Base-by-base conservation (phyloP, 2,113 vertebrate genomes). In the Melanocharis versteri region DNA sequence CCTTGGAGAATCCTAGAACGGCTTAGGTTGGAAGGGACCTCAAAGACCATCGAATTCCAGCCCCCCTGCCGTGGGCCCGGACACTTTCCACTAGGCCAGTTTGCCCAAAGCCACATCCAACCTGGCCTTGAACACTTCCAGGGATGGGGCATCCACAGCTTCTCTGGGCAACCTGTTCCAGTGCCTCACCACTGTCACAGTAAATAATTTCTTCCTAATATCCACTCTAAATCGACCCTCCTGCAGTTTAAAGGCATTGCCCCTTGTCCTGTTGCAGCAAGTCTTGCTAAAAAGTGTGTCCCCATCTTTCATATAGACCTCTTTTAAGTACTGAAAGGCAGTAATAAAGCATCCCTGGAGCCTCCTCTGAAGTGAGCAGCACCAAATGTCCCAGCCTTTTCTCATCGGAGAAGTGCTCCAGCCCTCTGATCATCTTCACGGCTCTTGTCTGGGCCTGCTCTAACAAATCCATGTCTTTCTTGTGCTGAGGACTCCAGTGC, bases 171-270 rank as follows among this genome's bases (percentile, higher is more conserved):
- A 10, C 13, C 23, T 60, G 11, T 58, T 45, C 27, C 60, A 30
- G 6, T 12, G 39, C 27, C 33, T 75, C 60, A 24, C 9, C 39
- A 45, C 11, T 18, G 6, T 53, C 39, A 31, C 20, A 53, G 7
- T 26, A 35, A 40, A 58, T 14, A 53, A 15, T 68, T 82, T 22
- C 39, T 40, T 76, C 54, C 11, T 61, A 40, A 40, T 31, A 47
- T 2, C 13, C n/a, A 27, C 2, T 47, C 30, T 47, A 47, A 76
- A 47, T 61, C 1, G 8, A 35, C 21, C 1, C 2, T 75, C n/a
- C 21, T 53, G 53, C 47, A 75, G 4, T 69, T 83, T 35, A 54
- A 83, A 69, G 22, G 8, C 17, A 22, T 19, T 54, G 12, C 7
- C 22, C 26, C 26, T 83, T 69, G 16, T 23, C 62, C n/a, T 69